Conservation (phyloP, 2,113 vertebrate species). For the Chrysochloris asiatica region DNA sequence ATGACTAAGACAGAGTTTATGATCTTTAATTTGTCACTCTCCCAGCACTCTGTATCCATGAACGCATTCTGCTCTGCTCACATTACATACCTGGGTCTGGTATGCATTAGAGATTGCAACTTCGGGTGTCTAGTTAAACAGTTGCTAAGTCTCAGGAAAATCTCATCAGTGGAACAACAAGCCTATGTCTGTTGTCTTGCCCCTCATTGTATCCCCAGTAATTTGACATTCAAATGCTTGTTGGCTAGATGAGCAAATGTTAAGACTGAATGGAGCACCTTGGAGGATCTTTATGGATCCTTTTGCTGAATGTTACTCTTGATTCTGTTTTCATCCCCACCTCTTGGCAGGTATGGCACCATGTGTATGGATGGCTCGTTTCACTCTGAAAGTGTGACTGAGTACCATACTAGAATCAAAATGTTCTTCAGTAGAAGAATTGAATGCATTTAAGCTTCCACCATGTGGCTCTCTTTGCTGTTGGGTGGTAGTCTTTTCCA, state of each 20-base stretch:
- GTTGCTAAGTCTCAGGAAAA: background rate
- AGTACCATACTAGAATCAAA: background rate
- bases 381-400: background rate
- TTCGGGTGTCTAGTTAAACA: background rate
- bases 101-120: background rate
- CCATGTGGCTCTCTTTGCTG: background rate
- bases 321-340: background rate
- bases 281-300: background rate
- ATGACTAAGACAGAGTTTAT: too few relatives aligned
- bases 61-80: background rate
- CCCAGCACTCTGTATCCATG: too few relatives aligned
- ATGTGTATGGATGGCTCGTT: background rate
- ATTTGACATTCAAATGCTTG: background rate
- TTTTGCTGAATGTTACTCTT: background rate
- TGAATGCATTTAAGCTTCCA: background rate
- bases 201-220: background rate
- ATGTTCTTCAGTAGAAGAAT: background rate
- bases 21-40: background rate
- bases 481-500: background rate
- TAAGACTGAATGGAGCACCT: background rate
- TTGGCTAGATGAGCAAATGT: background rate
- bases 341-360: background rate
- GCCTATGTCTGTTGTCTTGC: background rate
- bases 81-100: background rate
- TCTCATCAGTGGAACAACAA: background rate